phyloP scores from a whole-genome alignment of 2,888 invertebrate species.

The Poecilobothrus nobilitatus region DNA sequence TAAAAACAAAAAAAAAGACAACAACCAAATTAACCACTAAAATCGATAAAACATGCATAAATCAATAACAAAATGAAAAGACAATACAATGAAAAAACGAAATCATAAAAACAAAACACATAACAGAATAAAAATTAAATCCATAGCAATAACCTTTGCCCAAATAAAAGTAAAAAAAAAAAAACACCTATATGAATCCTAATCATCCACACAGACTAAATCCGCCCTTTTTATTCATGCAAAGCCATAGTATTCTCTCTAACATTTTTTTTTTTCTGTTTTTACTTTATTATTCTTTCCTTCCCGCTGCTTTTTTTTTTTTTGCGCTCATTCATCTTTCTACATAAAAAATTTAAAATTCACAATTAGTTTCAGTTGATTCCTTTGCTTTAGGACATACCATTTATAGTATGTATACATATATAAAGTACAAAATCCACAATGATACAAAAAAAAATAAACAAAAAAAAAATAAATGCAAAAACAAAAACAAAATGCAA shows the following conservation, averaged over 20 bases:
- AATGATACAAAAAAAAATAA: no score
- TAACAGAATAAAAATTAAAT: background rate
- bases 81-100: background rate
- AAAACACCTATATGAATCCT: background rate
- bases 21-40: background rate
- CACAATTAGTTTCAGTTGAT: background rate
- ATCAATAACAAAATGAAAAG: background rate
- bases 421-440: no score
- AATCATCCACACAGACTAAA: background rate
- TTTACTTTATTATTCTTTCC: background rate
- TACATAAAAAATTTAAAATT: background rate
- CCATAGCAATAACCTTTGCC: no score
- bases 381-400: background rate
- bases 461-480: no score
- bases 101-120: background rate
- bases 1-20: no score
- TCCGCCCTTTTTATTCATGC: conserved; percentile 7
- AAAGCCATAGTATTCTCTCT: background rate
- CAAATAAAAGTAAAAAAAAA: no score
- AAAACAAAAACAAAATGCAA: no score
- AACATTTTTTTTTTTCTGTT: background rate
- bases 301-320: no score
- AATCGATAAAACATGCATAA: background rate
- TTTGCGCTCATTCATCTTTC: no score
- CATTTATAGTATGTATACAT: no score